Percentiles rank a stretch among this genome's conserved stretches.
Evolutionary conservation across 2,888 invertebrate genomes (phyloP).

Genomic region (Philereme transversata): DNA sequence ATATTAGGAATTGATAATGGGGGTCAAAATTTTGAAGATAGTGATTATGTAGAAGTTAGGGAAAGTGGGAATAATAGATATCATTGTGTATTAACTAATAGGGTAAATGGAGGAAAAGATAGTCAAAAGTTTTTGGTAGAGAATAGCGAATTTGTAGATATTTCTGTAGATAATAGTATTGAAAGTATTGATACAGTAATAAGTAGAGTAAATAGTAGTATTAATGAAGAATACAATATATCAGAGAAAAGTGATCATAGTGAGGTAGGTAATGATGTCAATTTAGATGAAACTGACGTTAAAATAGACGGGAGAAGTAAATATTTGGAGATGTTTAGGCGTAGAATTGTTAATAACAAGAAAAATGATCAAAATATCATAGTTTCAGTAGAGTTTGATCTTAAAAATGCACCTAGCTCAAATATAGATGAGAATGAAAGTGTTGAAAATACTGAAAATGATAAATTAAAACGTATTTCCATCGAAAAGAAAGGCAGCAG

Average conservation of each 20-base stretch:
- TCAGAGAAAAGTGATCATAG: conserved; percentile 8
- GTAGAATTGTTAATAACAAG: background rate
- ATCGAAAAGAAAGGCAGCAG: conserved; percentile 5
- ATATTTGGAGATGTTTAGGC: conserved; percentile 1
- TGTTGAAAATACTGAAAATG: background rate
- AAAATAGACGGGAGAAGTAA: conserved; percentile 2
- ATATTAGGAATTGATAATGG: background rate
- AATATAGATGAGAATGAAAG: background rate
- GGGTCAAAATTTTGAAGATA: background rate
- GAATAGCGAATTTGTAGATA: conserved; percentile 1
- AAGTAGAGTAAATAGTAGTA: conserved; percentile 3
- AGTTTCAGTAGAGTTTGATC: background rate
- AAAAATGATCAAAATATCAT: background rate
- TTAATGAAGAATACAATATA: conserved; percentile 10
- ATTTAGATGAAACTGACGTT: background rate
- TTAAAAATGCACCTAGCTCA: background rate
- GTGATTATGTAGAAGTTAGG: background rate
- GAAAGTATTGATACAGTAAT: background rate
- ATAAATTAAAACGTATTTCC: background rate
- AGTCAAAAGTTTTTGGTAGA: conserved; percentile 13
- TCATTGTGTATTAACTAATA: conserved; percentile 12
- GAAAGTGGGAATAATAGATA: background rate
- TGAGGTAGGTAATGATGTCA: background rate
- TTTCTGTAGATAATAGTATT: conserved; percentile 4
- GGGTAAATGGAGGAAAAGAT: background rate